These are phyloP conservation scores for Drosophila fulvimacula DNA, from an alignment of 2,888 invertebrate genomes.

Conservation along the genomic window DNA sequence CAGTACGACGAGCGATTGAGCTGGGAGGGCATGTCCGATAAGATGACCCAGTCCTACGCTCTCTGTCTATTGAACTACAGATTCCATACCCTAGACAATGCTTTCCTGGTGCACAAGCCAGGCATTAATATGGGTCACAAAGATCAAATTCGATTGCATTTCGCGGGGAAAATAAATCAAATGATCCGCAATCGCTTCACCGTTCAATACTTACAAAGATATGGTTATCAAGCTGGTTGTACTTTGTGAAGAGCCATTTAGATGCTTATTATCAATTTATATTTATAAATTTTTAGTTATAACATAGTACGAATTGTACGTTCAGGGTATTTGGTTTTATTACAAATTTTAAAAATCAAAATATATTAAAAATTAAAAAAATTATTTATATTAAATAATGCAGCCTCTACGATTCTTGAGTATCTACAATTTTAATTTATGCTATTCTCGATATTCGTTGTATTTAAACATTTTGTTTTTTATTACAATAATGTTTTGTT, in stretches of 20 bases:
- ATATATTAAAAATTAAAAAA: too few species aligned
- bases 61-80: conserved; percentile 94
- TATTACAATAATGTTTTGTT: too few species aligned
- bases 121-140: conserved; percentile 89
- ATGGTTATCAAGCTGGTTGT: not conserved
- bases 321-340: too few species aligned
- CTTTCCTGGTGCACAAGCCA: conserved; percentile 94
- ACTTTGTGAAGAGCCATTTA: not conserved
- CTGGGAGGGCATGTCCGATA: conserved; percentile 91
- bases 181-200: not conserved
- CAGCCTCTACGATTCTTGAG: too few species aligned
- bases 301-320: not conserved
- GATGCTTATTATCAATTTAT: not conserved
- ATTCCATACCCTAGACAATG: conserved; percentile 94
- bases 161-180: not conserved
- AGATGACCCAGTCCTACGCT: conserved; percentile 84
- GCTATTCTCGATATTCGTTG: too few species aligned
- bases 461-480: too few species aligned
- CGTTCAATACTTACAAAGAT: not conserved
- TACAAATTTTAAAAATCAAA: not conserved
- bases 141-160: accelerated
- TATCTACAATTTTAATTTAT: too few species aligned
- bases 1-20: conserved; percentile 94
- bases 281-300: not conserved
- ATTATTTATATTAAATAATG: too few species aligned